Base-by-base conservation (phyloP, 2,888 invertebrate genomes). In the Eupithecia inturbata region DNA sequence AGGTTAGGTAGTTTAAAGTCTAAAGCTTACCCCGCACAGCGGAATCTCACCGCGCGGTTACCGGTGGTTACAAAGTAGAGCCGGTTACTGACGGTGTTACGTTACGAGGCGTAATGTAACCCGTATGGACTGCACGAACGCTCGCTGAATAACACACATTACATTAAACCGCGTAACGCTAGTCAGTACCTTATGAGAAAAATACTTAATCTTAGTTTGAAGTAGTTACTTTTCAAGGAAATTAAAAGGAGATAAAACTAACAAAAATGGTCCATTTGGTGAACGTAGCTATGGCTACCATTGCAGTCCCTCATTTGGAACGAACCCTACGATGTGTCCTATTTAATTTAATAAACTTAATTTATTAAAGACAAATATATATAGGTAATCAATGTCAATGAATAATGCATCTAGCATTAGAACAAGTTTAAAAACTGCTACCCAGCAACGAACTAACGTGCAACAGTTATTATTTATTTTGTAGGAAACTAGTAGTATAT, bases 401-500 rank as follows among this genome's bases (percentile, higher is more conserved):
- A 57, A 57, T 57, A 57, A 57, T 57, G 26, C 57, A 57, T 14
- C 22, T 14, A 57, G 57, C 57, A 14, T 57, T 26, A 26, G 26
- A 57, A 57, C 57, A 5, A 22, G 22, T 53, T 22, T 12, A 36
- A 53, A 53, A 53, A 22, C n/a, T 53, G n/a, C 6, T 26, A 28
- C 60, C 60, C 28, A 16, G 28, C 14, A 31, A 62, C 62, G 31
- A 31, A 31, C 28, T 62, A 16, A 31, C 62, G 9, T 31, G 62
- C 31, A 62, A 26, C 19, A 3, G 45, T 45, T 67, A 62, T 45
- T 72, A 66, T 22, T 22, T 53, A 62, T 72, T 62, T 62, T 10
- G 60, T 62, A 62, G 60, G 62, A 70, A 70, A 49, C 64, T 33
- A 64, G 16, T 28, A 67, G 71, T 39, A 72, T 62, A 68, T 72